Conservation (phyloP, 2,113 vertebrate genomes). For the Xerus inauris region DNA sequence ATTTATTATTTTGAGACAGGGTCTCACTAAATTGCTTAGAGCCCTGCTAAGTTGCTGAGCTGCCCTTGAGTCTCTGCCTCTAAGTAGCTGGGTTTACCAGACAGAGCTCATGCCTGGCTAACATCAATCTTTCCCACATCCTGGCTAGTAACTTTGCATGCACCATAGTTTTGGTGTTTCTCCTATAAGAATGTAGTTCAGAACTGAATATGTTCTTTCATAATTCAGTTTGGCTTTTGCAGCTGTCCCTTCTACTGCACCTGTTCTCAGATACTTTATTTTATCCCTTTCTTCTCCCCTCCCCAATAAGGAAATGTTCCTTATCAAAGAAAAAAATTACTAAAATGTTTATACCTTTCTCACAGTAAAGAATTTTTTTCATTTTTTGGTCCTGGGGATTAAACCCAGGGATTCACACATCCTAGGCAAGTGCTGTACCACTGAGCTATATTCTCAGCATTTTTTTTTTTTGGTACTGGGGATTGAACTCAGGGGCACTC, state of each 20-base stretch:
- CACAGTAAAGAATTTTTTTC: background rate
- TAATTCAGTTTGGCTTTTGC: background rate
- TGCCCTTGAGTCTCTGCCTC: no score
- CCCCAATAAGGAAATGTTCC: background rate
- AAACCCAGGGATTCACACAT: background rate
- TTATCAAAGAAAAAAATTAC: slow-evolving; percentile 1
- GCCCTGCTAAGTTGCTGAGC: no score
- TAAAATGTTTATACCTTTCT: background rate
- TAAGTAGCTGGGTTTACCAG: no score
- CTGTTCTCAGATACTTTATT: background rate
- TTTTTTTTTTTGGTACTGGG: no score
- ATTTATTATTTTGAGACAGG: no score
- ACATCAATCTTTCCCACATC: background rate
- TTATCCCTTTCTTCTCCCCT: background rate
- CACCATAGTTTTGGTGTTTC: background rate
- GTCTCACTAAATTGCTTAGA: no score
- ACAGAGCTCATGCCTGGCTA: no score
- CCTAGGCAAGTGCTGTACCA: background rate
- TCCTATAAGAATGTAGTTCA: background rate
- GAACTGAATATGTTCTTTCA: background rate
- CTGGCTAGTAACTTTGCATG: background rate
- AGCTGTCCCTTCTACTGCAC: background rate
- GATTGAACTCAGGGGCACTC: no score
- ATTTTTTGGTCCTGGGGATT: background rate
- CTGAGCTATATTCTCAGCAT: background rate